Percentiles rank a stretch among this genome's conserved stretches.
Evolutionary conservation across 1,140 invertebrate genomes (phyloP).

Genomic region (Dendrolimus kikuchii): DNA sequence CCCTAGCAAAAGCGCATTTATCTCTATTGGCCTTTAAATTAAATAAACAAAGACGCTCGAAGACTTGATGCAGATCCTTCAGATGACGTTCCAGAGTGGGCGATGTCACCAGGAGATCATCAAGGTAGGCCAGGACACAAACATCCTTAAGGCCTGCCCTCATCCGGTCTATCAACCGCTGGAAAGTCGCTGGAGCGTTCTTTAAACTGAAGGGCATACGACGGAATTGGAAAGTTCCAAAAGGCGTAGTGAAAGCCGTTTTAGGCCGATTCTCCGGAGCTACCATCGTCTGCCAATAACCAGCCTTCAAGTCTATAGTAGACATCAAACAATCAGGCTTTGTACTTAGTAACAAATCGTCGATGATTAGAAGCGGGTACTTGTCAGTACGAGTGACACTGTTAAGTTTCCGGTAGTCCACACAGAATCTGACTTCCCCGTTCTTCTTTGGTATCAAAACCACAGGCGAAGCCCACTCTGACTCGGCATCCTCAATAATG

Average conservation of each 20-base stretch:
- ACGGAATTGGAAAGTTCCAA: no score
- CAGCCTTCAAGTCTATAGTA: slow-evolving; percentile 6
- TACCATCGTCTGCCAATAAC: slow-evolving; percentile 10
- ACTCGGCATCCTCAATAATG: slow-evolving; percentile 12
- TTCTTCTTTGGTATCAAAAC: slow-evolving; percentile 18
- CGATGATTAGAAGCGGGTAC: slow-evolving; percentile 14
- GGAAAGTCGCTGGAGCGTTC: slow-evolving; percentile 50
- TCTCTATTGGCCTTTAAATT: slow-evolving; percentile 13
- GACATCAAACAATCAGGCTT: slow-evolving; percentile 8
- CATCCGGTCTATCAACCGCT: slow-evolving; percentile 44
- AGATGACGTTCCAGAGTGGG: slow-evolving; percentile 40
- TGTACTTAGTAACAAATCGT: slow-evolving; percentile 6
- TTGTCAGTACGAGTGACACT: slow-evolving; percentile 12
- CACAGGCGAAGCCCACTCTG: slow-evolving; percentile 15
- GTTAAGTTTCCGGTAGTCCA: slow-evolving; percentile 16
- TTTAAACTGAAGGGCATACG: slow-evolving; percentile 50
- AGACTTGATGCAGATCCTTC: slow-evolving; percentile 26
- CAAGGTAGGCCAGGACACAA: slow-evolving; percentile 39
- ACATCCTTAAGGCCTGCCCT: slow-evolving; percentile 16
- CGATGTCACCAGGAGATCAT: slow-evolving; percentile 49
- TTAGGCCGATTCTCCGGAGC: slow-evolving; percentile 4
- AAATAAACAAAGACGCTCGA: slow-evolving; percentile 10
- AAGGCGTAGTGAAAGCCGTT: slow-evolving; percentile 5
- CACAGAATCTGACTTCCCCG: slow-evolving; percentile 10
- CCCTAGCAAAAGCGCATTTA: slow-evolving; percentile 6